These are phyloP conservation scores for Oxytorus armatus DNA, from an alignment of 2,888 invertebrate genomes.

Conservation along the genomic window DNA sequence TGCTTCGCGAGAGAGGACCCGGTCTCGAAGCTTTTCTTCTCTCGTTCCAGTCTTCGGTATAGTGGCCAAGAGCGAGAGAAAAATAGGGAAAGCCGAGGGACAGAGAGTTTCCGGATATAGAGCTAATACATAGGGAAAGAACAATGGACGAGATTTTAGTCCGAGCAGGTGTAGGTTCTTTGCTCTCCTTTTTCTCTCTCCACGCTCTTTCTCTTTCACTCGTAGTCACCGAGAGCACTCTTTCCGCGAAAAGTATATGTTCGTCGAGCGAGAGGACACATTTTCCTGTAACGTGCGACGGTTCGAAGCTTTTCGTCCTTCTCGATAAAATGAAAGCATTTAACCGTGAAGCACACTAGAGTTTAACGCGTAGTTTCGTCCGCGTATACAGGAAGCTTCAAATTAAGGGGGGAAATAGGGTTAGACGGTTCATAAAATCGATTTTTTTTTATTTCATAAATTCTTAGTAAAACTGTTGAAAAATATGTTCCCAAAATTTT, in stretches of 20 bases:
- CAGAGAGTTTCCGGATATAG: slow-evolving; percentile 2
- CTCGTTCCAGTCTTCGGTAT: background rate
- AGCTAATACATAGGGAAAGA: slow-evolving; percentile 53
- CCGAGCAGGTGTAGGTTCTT: slow-evolving; percentile 61
- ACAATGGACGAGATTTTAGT: slow-evolving; percentile 66
- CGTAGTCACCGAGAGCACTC: background rate
- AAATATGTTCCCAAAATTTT: too few species aligned
- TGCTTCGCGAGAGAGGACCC: slow-evolving; percentile 41
- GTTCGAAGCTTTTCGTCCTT: slow-evolving; percentile 23
- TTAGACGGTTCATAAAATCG: too few species aligned
- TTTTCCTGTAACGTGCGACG: background rate
- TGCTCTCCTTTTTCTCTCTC: slow-evolving; percentile 32
- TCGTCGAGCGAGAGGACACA: slow-evolving; percentile 4
- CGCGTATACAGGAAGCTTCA: too few species aligned
- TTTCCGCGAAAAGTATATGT: slow-evolving; percentile 44
- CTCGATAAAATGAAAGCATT: slow-evolving; percentile 69
- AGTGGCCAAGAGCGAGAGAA: slow-evolving; percentile 69
- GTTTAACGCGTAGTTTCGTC: slow-evolving; percentile 6
- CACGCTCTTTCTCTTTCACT: slow-evolving; percentile 28
- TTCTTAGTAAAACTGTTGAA: too few species aligned
- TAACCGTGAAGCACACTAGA: slow-evolving; percentile 55
- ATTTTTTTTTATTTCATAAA: too few species aligned
- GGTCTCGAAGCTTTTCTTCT: slow-evolving; percentile 65
- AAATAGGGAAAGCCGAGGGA: slow-evolving; percentile 41
- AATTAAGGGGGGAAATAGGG: too few species aligned